phyloP scores from a whole-genome alignment of 2,797 vertebrate species.

The Sphenodon punctatus region DNA sequence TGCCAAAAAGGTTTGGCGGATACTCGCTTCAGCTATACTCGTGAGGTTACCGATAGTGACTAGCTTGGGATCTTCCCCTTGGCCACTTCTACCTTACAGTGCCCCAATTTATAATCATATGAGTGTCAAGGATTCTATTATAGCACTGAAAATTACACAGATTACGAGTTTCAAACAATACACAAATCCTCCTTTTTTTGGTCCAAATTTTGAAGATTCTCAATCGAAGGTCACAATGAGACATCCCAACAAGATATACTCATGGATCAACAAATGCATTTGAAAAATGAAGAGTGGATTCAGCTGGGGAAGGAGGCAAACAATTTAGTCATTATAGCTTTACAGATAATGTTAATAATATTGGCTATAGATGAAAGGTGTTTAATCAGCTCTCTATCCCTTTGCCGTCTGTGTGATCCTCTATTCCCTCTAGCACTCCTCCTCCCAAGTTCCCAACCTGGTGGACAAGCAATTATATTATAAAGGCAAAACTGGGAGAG shows the following conservation, averaged over 20 bases:
- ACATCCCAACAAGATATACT: constrained; percentile 16
- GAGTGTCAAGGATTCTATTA: too few species aligned
- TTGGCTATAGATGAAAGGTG: constrained; percentile 18
- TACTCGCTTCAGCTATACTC: too few species aligned
- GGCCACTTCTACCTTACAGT: too few species aligned
- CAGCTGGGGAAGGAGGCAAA: constrained; percentile 25
- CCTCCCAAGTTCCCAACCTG: constrained; percentile 20
- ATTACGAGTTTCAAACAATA: too few species aligned
- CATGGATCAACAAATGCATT: neutral
- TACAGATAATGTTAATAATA: constrained; percentile 24
- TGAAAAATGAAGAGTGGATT: constrained; percentile 33
- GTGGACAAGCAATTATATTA: constrained; percentile 63
- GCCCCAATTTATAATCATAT: too few species aligned
- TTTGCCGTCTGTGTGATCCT: constrained; percentile 9
- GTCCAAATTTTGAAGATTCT: too few species aligned
- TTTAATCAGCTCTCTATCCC: constrained; percentile 38
- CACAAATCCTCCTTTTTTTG: too few species aligned
- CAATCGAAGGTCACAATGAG: neutral
- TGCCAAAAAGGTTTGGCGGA: too few species aligned
- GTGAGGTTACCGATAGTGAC: too few species aligned
- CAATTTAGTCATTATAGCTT: neutral
- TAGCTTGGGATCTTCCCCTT: too few species aligned
- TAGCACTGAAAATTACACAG: too few species aligned
- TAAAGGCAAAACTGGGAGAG: constrained; percentile 31
- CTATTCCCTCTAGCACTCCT: constrained; percentile 19